Evolutionary conservation across 2,888 invertebrate species (phyloP), one percentile per base, ranked within the genome.

Genomic region (Chymomyza amoena): DNA sequence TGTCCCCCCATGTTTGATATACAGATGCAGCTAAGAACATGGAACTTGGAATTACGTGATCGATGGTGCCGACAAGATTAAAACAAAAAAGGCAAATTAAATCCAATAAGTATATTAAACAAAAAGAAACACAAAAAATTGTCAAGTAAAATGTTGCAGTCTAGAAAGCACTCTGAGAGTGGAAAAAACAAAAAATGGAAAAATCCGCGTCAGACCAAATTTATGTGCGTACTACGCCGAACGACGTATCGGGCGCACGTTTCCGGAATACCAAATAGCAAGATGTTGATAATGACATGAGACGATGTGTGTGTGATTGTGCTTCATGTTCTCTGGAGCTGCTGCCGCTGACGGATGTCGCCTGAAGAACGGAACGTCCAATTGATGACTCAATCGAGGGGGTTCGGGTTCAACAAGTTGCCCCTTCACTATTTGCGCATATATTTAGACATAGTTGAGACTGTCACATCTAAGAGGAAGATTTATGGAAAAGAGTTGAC

Each of bases 31-130:
- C 81, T 70, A 75, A 75, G 70, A 88, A 86, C 86, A 78, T 72
- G 84, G n/a, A n/a, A n/a, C 70, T 78, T 88, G 74, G 71, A 78
- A 84, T 73, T 87, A 87, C 87, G 87, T 87, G 87, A 87, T 89
- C 87, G 88, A 87, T 87, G 74, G 84, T 72, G 70, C 56, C 63
- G 68, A 61, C 62, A 76, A 75, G 88, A 89, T 89, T 85, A 81
- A 68, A 61, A 50, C 60, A 64, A 65, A 61, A 75, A 70, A 61
- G 69, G 32, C 7, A 64, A 64, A 77, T 56, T 74, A 72, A 72
- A 67, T 50, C 56, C 56, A 80, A 70, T 63, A 28, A 36, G 39
- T 25, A 70, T 61, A 50, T 39, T 54, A 18, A 16, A 45, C 66
- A 52, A 72, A 72, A n/a, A 60, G 18, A 60, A 60, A 39, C 7